Evolutionary conservation across 53 echinoderm and acorn worm genomes (phyloP).

Genomic region (Arbacia lixula): DNA sequence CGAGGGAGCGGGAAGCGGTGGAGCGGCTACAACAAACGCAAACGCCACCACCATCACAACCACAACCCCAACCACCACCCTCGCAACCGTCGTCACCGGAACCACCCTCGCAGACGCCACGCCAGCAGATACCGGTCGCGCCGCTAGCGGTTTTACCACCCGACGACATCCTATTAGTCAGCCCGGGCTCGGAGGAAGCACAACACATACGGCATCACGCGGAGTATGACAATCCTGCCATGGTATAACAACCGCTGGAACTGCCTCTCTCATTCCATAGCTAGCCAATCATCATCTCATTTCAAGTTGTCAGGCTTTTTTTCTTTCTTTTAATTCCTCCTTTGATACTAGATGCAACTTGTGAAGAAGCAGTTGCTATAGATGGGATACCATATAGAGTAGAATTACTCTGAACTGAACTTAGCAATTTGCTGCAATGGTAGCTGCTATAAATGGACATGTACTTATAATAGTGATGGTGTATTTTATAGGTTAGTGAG

Average conservation of each 20-base stretch:
- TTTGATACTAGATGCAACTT: too few relatives aligned
- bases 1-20: not conserved
- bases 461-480: not conserved
- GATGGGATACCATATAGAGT: too few relatives aligned
- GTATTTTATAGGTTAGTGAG: not conserved
- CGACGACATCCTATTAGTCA: slow-evolving; percentile 12
- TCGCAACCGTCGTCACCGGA: not conserved
- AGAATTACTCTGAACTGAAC: not conserved
- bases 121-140: not conserved
- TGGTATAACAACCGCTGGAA: slow-evolving; percentile 66
- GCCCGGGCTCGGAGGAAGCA: not conserved
- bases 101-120: not conserved
- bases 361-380: too few relatives aligned
- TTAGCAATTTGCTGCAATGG: too few relatives aligned
- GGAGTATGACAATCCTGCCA: slow-evolving; percentile 91
- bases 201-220: slow-evolving; percentile 57
- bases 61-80: not conserved
- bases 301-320: too few relatives aligned
- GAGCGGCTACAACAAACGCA: slow-evolving; percentile 2
- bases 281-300: not conserved
- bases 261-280: slow-evolving; percentile 14
- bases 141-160: slow-evolving; percentile 4
- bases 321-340: too few relatives aligned
- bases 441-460: not conserved
- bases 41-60: slow-evolving; percentile 29